Base-by-base conservation (phyloP, 2,797 vertebrate genomes). In the Intellagama lesueurii region DNA sequence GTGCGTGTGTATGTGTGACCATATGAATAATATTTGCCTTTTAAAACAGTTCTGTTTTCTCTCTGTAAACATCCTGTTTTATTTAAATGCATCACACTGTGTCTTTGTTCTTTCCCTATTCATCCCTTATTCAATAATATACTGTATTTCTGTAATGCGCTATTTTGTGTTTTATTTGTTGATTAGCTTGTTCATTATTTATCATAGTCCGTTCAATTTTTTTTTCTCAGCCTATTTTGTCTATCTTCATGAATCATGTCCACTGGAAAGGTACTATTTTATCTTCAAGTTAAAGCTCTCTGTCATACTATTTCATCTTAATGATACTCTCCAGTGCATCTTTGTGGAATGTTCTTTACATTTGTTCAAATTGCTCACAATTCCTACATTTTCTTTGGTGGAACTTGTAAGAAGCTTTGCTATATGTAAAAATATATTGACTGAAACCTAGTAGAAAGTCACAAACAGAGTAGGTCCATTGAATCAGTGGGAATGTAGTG, bases 31-130 rank as follows among this genome's bases (percentile, higher is more conserved):
- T 35, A 35, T 47, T 69, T 70, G 7, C 66, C 28, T 11, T 82
- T 28, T 16, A 30, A 16, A 83, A 69, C 7, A 17, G 26, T 14
- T 73, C 70, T 0, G 0, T 44, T 90, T 89, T 82, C 2, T 60
- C 3, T 32, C 14, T 88, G 11, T 35, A 16, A 52, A 9, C 8
- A 60, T 64, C 6, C 28, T 44, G 17, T 70, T 81, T 28, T 83
- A 19, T 83, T 66, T 89, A 7, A 32, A 0, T 28, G 1, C 22
- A 40, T 6, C 35, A 83, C 47, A 1, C 17, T 47, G 35, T 30
- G 22, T 44, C n/a, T 56, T 56, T 73, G 17, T 56, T 60, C 14
- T 64, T 77, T 77, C 7, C 5, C 2, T 17, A 66, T 86, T 86
- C 7, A n/a, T 77, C 26, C 52, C 7, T 60, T 32, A 47, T 88